phyloP scores from a whole-genome alignment of 2,113 vertebrate species.

The Picathartes gymnocephalus region DNA sequence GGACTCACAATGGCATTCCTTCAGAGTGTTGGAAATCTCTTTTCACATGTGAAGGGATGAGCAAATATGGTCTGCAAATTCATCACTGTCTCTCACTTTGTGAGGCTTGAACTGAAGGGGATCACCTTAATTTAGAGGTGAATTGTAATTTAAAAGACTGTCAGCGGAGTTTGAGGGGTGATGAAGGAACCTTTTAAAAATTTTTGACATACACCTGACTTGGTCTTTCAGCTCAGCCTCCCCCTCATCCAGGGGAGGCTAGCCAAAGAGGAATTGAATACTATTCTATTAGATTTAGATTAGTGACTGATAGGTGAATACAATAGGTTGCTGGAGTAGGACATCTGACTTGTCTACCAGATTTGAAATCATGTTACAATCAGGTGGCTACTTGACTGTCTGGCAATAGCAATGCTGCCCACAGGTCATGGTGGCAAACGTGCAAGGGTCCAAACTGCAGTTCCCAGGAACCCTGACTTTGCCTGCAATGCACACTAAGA shows the following conservation, averaged over 20 bases:
- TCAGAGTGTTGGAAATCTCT: background rate
- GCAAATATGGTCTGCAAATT: background rate
- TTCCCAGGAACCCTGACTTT: background rate
- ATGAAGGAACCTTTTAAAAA: background rate
- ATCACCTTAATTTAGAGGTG: background rate
- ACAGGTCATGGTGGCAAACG: background rate
- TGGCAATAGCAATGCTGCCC: background rate
- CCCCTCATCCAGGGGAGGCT: background rate
- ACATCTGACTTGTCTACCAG: background rate
- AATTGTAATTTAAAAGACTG: background rate
- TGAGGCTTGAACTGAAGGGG: background rate
- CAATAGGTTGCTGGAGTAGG: background rate
- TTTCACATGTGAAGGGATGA: background rate
- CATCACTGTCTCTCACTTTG: background rate
- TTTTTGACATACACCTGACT: background rate
- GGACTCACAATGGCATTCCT: background rate
- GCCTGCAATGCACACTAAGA: background rate
- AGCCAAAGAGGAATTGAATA: background rate
- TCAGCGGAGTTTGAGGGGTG: background rate
- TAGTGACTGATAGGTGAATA: background rate
- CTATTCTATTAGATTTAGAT: background rate
- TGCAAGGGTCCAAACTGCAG: background rate
- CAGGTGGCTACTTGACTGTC: background rate
- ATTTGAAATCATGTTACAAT: background rate
- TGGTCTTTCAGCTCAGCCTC: background rate